Evolutionary conservation across 2,888 invertebrate species (phyloP), one percentile per base, ranked within the genome.

Genomic region (Leptinotarsa haldemani): DNA sequence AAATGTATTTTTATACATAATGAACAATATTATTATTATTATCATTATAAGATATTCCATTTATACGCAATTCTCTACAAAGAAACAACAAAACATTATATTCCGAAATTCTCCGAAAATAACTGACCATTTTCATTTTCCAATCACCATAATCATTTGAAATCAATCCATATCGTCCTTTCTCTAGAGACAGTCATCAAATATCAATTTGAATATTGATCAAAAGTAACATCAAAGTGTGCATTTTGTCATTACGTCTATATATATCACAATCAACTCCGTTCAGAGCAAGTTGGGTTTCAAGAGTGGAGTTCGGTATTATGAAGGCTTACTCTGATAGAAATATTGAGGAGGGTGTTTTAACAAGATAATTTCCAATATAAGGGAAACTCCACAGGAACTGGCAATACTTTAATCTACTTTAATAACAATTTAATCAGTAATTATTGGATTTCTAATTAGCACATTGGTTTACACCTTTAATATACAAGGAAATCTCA

Each of bases 381-480:
- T 78, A 76, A 80, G 80, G 80, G 77, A 77, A 78, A 78, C 73
- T 76, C 74, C 78, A 73, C 73, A 69, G 73, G 73, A 73, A 74
- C 77, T 71, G 80, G 82, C 80, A 82, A 85, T 83, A 84, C 83
- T 85, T 84, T 85, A 85, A 85, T 85, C 85, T 82, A 82, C 82
- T 82, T 83, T 84, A 84, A 85, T 84, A 84, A 82, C 82, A 83
- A 80, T 83, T 84, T 85, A 85, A 85, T 84, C 84, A 84, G 83
- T 84, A 84, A 85, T 85, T 84, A 85, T 85, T 85, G 83, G 84
- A 83, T 82, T 83, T 83, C 81, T 84, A 84, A 84, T 84, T 82
- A 84, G 82, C 83, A 83, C 82, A 81, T 82, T 69, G 82, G 80
- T 80, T 79, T 76, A 74, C 78, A 80, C 78, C 78, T 77, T 77